Conservation (phyloP, 2,113 vertebrate species). For the Oryzias curvinotus region DNA sequence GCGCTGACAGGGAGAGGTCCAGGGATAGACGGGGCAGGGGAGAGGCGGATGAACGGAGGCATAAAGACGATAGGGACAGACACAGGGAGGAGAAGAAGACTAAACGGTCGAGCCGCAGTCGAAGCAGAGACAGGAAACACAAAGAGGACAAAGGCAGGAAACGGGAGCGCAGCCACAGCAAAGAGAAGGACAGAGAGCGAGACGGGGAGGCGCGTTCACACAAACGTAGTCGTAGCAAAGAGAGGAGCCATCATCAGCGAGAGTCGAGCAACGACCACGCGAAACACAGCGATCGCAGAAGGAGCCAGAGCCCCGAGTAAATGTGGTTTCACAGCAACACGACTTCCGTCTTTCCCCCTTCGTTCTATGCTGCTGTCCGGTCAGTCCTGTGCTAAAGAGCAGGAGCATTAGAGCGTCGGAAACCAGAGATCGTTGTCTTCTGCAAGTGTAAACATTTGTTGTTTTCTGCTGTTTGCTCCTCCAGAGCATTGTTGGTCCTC, state of each 20-base stretch:
- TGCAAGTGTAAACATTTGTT: conserved; percentile 53
- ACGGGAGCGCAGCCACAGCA: conserved; percentile 82
- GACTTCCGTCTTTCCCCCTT: conserved; percentile 23
- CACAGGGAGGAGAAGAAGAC: conserved; percentile 86
- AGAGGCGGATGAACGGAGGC: conserved; percentile 84
- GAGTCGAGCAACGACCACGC: conserved; percentile 86
- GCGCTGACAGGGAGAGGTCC: conserved; percentile 81
- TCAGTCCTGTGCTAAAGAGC: conserved; percentile 56
- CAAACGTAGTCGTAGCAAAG: conserved; percentile 89
- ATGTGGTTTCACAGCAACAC: conserved; percentile 45
- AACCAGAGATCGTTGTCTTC: conserved; percentile 40
- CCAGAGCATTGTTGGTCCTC: conserved; percentile 50
- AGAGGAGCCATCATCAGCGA: conserved; percentile 83
- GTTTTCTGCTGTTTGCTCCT: conserved; percentile 49
- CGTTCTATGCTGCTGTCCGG: conserved; percentile 36
- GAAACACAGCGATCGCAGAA: conserved; percentile 76
- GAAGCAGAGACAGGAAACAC: conserved; percentile 82
- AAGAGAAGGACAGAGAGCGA: conserved; percentile 78
- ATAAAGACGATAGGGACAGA: conserved; percentile 87
- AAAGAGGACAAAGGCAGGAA: conserved; percentile 86
- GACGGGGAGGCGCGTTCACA: conserved; percentile 80
- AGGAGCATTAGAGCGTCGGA: conserved; percentile 74
- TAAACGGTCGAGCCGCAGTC: conserved; percentile 67
- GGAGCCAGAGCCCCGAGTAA: conserved; percentile 86
- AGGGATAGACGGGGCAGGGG: conserved; percentile 86